Conservation (phyloP, 2,113 vertebrate genomes). For the Pontoporia blainvillei region DNA sequence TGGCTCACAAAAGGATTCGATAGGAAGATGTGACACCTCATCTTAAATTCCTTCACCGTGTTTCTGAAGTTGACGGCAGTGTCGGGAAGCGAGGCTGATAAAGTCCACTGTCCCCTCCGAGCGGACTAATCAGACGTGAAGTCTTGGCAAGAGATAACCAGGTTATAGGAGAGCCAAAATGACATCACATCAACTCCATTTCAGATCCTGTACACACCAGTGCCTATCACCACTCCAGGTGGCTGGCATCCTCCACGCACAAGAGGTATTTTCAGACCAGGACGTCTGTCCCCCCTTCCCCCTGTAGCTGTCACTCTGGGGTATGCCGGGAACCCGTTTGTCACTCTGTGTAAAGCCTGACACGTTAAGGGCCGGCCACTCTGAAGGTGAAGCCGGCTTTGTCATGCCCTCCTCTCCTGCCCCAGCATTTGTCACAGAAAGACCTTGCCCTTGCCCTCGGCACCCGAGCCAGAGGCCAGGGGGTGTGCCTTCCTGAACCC, state of each 20-base stretch:
- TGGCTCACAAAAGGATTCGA: constrained; percentile 86
- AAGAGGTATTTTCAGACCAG: constrained; percentile 85
- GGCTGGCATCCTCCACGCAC: constrained; percentile 87
- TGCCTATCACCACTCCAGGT: constrained; percentile 88
- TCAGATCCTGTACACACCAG: constrained; percentile 86
- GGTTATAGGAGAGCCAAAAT: constrained; percentile 86
- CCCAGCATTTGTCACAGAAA: background rate
- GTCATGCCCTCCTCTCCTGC: constrained; percentile 38
- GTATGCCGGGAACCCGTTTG: constrained; percentile 82
- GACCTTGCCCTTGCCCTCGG: constrained; percentile 80
- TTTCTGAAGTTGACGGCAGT: constrained; percentile 87
- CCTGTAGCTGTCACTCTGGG: constrained; percentile 83
- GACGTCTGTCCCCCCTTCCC: constrained; percentile 78
- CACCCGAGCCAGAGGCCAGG: constrained; percentile 77
- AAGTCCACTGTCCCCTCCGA: constrained; percentile 83
- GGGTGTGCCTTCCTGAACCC: constrained; percentile 78
- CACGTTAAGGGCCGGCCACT: constrained; percentile 75
- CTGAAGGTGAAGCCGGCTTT: constrained; percentile 77
- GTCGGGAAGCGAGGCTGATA: constrained; percentile 85
- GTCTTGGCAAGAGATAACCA: constrained; percentile 87
- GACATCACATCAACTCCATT: constrained; percentile 92
- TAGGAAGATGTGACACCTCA: constrained; percentile 93
- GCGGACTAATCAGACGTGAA: constrained; percentile 87
- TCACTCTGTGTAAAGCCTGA: constrained; percentile 83
- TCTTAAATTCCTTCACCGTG: constrained; percentile 87